Percentiles rank a stretch among this genome's conserved stretches.
These are phyloP conservation scores for Athrips mouffetella DNA, from an alignment of 2,888 invertebrate species.

Conservation along the genomic window DNA sequence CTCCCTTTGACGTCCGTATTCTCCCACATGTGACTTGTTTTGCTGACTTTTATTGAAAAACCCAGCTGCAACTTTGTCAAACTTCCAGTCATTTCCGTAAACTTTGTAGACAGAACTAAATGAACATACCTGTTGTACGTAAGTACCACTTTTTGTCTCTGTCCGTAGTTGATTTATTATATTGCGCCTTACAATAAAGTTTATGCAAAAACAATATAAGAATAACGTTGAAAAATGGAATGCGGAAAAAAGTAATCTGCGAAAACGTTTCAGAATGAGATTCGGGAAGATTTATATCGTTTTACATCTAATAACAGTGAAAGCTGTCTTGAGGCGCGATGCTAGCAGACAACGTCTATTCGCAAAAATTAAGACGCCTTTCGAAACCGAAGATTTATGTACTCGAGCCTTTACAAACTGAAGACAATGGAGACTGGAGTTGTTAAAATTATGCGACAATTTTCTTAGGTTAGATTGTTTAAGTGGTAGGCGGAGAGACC, in stretches of 20 bases:
- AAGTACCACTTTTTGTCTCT: no score
- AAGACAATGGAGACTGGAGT: constrained; percentile 64
- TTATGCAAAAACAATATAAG: constrained; percentile 13
- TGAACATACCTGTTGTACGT: background rate
- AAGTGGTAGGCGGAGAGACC: constrained; percentile 61
- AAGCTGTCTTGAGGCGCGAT: constrained; percentile 26
- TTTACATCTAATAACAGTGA: constrained; percentile 35
- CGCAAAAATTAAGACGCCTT: constrained; percentile 47
- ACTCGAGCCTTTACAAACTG: constrained; percentile 48
- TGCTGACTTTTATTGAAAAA: constrained; percentile 30
- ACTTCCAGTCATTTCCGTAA: constrained; percentile 12
- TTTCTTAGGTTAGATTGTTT: constrained; percentile 64
- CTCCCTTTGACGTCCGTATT: constrained; percentile 63
- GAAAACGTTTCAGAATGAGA: constrained; percentile 23
- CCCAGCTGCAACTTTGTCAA: constrained; percentile 12
- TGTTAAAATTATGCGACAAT: constrained; percentile 74
- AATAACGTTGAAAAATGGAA: constrained; percentile 2
- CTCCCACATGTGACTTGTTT: constrained; percentile 47
- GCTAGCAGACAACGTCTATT: constrained; percentile 34
- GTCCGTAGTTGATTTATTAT: background rate
- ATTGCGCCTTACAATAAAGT: background rate
- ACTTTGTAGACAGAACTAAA: background rate
- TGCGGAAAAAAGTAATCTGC: constrained; percentile 16
- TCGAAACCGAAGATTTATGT: constrained; percentile 53
- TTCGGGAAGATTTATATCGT: constrained; percentile 29